phyloP scores from a whole-genome alignment of 2,888 invertebrate genomes.

The Platycheirus albimanus region DNA sequence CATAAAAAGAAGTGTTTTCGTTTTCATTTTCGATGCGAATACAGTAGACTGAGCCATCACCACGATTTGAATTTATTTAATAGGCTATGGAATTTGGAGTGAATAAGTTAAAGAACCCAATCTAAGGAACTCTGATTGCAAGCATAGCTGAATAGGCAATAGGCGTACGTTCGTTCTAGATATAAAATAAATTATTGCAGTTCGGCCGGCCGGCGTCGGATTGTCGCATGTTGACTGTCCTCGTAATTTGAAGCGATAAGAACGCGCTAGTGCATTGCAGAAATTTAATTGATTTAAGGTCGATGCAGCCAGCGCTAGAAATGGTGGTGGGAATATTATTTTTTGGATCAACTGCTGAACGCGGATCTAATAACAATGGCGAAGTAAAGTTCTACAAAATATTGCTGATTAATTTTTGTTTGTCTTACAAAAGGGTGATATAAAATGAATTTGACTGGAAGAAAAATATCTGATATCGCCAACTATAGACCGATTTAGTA shows the following conservation, averaged over 20 bases:
- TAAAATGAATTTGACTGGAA: no score
- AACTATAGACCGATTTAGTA: no score
- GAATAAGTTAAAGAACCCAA: neutral
- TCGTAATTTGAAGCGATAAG: neutral
- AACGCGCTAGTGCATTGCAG: neutral
- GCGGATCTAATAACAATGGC: no score
- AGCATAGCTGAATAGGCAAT: neutral
- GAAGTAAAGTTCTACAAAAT: no score
- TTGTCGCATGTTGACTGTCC: slow-evolving; percentile 33
- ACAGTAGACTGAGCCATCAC: slow-evolving; percentile 43
- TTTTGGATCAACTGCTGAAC: no score
- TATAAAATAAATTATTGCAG: neutral
- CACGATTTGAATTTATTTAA: slow-evolving; percentile 57
- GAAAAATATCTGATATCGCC: no score
- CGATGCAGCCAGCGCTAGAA: neutral
- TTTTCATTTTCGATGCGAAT: slow-evolving; percentile 2
- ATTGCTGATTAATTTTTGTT: no score
- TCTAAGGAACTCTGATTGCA: neutral
- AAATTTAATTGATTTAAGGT: slow-evolving; percentile 2
- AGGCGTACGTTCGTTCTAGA: slow-evolving; percentile 15
- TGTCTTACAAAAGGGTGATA: no score
- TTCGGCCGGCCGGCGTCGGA: slow-evolving; percentile 27
- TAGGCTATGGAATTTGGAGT: slow-evolving; percentile 54
- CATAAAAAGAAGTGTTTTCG: no score
- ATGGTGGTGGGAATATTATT: no score